Evolutionary conservation across 2,797 vertebrate species (phyloP).

Genomic region (Etheostoma perlongum): DNA sequence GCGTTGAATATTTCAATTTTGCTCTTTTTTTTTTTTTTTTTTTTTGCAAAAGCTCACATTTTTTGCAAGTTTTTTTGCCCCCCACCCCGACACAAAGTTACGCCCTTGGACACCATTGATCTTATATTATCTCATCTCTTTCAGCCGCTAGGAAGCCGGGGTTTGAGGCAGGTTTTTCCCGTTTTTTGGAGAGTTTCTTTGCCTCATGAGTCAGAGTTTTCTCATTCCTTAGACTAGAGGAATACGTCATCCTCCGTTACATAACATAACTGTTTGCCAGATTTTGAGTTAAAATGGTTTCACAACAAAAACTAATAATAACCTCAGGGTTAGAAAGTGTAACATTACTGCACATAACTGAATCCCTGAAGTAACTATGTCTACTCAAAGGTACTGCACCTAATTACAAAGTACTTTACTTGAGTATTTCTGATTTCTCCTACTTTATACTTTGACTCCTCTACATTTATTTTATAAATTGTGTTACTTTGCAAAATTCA

Average conservation of each 20-base stretch:
- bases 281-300: neutral
- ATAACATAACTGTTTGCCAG: neutral
- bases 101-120: neutral
- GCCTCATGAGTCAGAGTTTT: conserved; percentile 10
- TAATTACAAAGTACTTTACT: neutral
- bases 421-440: neutral
- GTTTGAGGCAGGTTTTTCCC: neutral
- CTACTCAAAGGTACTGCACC: neutral
- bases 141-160: no score
- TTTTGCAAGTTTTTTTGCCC: no score
- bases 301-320: conserved; percentile 14
- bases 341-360: neutral
- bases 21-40: no score
- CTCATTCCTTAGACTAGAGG: neutral
- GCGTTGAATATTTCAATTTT: no score
- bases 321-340: neutral
- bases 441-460: no score
- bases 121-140: neutral
- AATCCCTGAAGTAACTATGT: neutral
- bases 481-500: neutral
- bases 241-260: neutral
- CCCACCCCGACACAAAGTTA: neutral
- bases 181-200: neutral
- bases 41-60: no score
- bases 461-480: no score